These are phyloP conservation scores for Scleropages formosus DNA, from an alignment of 2,797 vertebrate species.

Conservation along the genomic window DNA sequence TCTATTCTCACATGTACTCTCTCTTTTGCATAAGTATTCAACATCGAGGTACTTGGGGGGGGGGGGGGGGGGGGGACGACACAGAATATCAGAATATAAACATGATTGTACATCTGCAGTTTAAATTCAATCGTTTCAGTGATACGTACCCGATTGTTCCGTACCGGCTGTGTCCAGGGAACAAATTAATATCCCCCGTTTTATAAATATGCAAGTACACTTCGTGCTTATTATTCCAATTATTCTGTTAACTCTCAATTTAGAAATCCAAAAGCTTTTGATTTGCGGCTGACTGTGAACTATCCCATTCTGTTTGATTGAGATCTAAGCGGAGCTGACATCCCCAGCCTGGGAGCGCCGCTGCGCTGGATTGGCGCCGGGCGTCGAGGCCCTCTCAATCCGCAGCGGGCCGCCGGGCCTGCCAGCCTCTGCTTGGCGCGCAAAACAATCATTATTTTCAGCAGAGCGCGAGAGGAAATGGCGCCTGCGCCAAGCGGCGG, in stretches of 20 bases:
- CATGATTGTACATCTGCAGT: slow-evolving; percentile 28
- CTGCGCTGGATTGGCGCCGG: slow-evolving; percentile 23
- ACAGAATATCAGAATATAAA: background rate
- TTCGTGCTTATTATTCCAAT: slow-evolving; percentile 48
- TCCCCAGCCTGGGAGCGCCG: slow-evolving; percentile 31
- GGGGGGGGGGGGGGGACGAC: background rate
- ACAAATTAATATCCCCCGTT: slow-evolving; percentile 48
- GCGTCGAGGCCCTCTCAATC: slow-evolving; percentile 25
- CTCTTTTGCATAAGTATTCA: background rate
- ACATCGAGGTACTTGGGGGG: background rate
- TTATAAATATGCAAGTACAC: slow-evolving; percentile 50
- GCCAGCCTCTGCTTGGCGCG: slow-evolving; percentile 26
- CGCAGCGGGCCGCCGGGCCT: slow-evolving; percentile 30
- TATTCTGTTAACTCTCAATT: slow-evolving; percentile 51
- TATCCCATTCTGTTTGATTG: slow-evolving; percentile 49
- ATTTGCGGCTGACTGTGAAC: slow-evolving; percentile 43
- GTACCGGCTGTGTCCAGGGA: slow-evolving; percentile 39
- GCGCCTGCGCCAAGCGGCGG: background rate
- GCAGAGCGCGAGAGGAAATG: slow-evolving; percentile 17
- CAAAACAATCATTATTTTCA: slow-evolving; percentile 45
- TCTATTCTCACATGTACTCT: slow-evolving; percentile 7
- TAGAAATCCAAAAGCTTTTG: slow-evolving; percentile 43
- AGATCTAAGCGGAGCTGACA: slow-evolving; percentile 32
- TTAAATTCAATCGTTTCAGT: slow-evolving; percentile 33
- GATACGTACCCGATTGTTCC: slow-evolving; percentile 45